A percentile compares a stretch with the other conserved stretches of the same genome.
phyloP scores from a whole-genome alignment of 2,888 invertebrate genomes.

The Spatulosminthurus flaviceps region DNA sequence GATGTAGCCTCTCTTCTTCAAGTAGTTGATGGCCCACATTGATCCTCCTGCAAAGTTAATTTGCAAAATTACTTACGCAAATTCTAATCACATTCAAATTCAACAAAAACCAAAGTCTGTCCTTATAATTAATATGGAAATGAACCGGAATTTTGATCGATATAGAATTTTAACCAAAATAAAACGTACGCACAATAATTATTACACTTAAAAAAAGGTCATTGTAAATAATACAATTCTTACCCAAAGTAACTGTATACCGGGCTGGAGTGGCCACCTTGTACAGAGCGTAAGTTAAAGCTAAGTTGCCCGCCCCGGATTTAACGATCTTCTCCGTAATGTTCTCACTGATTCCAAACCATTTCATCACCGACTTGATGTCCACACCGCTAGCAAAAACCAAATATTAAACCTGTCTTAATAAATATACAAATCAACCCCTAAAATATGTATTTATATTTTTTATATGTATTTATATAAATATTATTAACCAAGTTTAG shows the following conservation, averaged over 20 bases:
- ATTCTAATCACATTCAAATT: no score
- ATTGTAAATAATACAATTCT: background rate
- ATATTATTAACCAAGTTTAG: background rate
- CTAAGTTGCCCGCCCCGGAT: conserved; percentile 87
- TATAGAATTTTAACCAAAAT: no score
- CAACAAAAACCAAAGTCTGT: no score
- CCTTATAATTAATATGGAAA: no score
- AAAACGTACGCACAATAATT: no score
- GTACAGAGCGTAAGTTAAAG: conserved; percentile 89
- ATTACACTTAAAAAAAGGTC: no score
- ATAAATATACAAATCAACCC: background rate
- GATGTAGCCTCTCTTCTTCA: conserved; percentile 82
- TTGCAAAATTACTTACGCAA: no score
- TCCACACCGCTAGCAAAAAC: conserved; percentile 97
- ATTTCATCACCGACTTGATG: conserved; percentile 80
- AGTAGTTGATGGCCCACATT: conserved; percentile 82
- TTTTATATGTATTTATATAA: conserved; percentile 47
- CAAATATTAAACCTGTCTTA: no score
- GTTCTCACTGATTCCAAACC: conserved; percentile 79
- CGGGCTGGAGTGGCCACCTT: conserved; percentile 90
- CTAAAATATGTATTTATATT: conserved; percentile 25
- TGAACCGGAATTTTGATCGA: no score
- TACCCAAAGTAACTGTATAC: conserved; percentile 91
- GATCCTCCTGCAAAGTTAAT: conserved; percentile 80
- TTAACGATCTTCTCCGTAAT: conserved; percentile 79